Evolutionary conservation across 2,888 invertebrate genomes (phyloP).

Genomic region (Augiades crinisus): DNA sequence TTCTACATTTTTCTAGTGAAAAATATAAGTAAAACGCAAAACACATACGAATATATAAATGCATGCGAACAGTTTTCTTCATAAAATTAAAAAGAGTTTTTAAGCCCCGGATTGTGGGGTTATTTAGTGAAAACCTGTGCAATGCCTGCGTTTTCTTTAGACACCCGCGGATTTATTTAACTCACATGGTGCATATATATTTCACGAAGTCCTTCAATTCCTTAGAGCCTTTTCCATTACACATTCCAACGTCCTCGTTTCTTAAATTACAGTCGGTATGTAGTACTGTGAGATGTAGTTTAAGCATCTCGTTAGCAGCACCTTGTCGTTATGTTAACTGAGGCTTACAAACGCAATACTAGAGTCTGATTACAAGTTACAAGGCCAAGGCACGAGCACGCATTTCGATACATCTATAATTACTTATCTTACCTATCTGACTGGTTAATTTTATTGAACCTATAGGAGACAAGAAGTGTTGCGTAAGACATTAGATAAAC

Average conservation of each 20-base stretch:
- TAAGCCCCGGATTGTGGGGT: neutral
- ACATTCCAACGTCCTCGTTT: neutral
- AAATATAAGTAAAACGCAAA: no score
- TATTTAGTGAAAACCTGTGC: neutral
- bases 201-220: neutral
- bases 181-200: neutral
- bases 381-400: slow-evolving; percentile 13
- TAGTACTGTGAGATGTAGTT: slow-evolving; percentile 1
- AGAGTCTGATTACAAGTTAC: slow-evolving; percentile 7
- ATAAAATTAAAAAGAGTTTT: neutral
- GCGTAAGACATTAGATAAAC: no score
- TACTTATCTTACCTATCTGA: neutral
- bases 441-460: no score
- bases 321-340: slow-evolving; percentile 9
- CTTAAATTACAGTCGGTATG: neutral
- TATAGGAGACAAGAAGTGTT: no score
- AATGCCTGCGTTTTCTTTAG: neutral
- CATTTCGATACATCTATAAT: slow-evolving; percentile 10
- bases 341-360: slow-evolving; percentile 12
- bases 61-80: neutral
- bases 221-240: neutral
- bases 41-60: no score
- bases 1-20: no score
- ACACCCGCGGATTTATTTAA: neutral
- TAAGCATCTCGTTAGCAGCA: neutral